Evolutionary conservation across 1,140 invertebrate species (phyloP).

Genomic region (Colletes latitarsis): DNA sequence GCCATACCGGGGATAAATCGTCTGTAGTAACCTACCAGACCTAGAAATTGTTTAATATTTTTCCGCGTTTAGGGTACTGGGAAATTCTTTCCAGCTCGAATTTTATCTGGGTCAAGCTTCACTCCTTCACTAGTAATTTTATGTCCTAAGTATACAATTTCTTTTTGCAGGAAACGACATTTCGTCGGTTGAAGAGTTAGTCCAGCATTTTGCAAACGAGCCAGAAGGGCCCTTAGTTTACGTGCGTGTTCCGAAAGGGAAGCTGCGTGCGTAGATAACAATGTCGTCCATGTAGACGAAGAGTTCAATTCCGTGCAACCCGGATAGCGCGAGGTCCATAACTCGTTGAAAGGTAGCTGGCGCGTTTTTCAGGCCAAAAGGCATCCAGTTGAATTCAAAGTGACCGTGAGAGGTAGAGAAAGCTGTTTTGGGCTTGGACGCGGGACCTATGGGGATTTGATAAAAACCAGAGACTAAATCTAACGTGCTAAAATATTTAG

Average conservation of each 20-base stretch:
- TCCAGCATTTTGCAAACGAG: neutral
- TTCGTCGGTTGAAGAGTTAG: neutral
- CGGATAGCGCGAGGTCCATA: conserved; percentile 55
- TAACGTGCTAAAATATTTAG: conserved; percentile 76
- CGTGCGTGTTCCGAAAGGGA: neutral
- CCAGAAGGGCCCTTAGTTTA: neutral
- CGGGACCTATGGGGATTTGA: conserved; percentile 76
- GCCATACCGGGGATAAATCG: too few relatives aligned
- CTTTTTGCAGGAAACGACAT: neutral
- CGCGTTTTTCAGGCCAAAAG: conserved; percentile 65
- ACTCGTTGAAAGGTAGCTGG: conserved; percentile 71
- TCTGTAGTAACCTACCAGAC: too few relatives aligned
- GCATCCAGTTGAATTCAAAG: conserved; percentile 64
- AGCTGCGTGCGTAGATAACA: conserved; percentile 32
- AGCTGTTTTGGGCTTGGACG: conserved; percentile 76
- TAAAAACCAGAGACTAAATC: conserved; percentile 80
- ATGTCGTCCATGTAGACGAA: conserved; percentile 64
- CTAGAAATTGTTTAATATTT: too few relatives aligned
- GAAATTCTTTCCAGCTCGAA: neutral
- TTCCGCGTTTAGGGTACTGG: neutral
- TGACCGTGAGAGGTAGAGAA: conserved; percentile 70
- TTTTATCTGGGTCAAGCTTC: neutral
- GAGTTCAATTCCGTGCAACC: conserved; percentile 45
- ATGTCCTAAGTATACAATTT: neutral
- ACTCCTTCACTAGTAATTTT: neutral